phyloP scores from a whole-genome alignment of 2,888 invertebrate species.

The Diarsia mendica region DNA sequence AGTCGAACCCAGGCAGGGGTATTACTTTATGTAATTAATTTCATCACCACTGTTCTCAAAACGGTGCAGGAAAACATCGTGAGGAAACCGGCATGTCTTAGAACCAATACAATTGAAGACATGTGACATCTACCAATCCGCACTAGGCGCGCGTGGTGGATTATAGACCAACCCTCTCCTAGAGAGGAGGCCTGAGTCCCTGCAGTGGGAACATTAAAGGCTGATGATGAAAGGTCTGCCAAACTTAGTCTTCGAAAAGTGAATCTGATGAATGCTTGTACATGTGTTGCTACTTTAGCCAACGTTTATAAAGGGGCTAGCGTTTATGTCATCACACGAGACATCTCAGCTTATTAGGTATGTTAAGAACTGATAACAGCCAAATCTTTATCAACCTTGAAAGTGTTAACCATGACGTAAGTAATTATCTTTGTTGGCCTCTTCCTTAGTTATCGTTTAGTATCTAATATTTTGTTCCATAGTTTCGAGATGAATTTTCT shows the following conservation, averaged over 20 bases:
- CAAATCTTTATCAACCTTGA: conserved; percentile 78
- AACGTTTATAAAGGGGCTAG: neutral
- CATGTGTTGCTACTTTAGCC: neutral
- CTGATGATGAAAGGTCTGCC: neutral
- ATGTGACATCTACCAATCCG: too few relatives aligned
- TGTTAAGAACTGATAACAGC: conserved; percentile 73
- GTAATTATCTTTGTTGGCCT: conserved; percentile 56
- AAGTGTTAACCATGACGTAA: conserved; percentile 71
- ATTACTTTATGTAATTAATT: too few relatives aligned
- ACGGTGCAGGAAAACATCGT: too few relatives aligned
- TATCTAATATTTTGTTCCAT: conserved; percentile 9
- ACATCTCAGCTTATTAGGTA: conserved; percentile 65
- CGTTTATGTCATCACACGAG: conserved; percentile 7
- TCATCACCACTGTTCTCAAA: too few relatives aligned
- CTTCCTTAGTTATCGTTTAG: conserved; percentile 10
- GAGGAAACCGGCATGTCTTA: too few relatives aligned
- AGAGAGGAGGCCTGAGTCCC: too few relatives aligned
- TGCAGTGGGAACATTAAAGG: too few relatives aligned
- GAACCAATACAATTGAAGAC: too few relatives aligned
- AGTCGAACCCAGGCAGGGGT: too few relatives aligned
- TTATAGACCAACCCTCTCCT: too few relatives aligned
- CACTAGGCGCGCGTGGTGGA: too few relatives aligned
- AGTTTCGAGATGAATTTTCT: neutral
- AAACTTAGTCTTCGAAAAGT: neutral
- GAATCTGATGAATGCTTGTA: neutral